These are phyloP conservation scores for Cochlearius cochlearius DNA, from an alignment of 2,113 vertebrate species.

Conservation along the genomic window DNA sequence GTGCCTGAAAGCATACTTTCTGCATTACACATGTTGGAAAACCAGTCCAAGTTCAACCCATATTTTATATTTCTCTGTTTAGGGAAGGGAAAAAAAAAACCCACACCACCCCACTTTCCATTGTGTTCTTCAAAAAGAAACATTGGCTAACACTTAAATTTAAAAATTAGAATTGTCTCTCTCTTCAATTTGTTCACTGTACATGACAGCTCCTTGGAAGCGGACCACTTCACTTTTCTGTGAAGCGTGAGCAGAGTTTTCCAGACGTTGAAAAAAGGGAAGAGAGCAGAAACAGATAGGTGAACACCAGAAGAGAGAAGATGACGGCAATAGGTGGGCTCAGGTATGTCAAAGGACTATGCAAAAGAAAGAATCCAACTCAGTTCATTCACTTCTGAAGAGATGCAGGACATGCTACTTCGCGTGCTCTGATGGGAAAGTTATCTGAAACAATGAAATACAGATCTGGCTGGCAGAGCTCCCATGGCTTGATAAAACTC, in stretches of 20 bases:
- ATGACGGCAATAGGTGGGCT: not conserved
- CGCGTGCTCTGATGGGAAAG: not conserved
- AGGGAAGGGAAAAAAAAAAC: not conserved
- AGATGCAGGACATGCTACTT: not conserved
- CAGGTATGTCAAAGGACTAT: not conserved
- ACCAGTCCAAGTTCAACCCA: not conserved
- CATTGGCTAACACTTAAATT: not conserved
- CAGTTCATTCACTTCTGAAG: not conserved
- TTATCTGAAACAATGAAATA: not conserved
- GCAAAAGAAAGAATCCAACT: not conserved
- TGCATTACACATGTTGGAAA: not conserved
- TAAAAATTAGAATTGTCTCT: not conserved
- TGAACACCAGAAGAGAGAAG: not conserved
- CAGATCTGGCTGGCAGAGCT: not conserved
- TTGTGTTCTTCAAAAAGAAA: conserved; percentile 20
- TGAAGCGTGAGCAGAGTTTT: not conserved
- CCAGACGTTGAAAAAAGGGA: not conserved
- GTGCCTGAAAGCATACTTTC: not conserved
- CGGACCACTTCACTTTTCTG: accelerated
- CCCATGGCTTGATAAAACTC: not conserved
- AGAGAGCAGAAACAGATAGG: not conserved
- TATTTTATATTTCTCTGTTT: not conserved
- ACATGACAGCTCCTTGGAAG: not conserved
- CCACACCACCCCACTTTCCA: not conserved
- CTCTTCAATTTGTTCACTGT: not conserved